Conservation (phyloP, 1,140 invertebrate genomes). For the Aphaenogaster ashmeadi region DNA sequence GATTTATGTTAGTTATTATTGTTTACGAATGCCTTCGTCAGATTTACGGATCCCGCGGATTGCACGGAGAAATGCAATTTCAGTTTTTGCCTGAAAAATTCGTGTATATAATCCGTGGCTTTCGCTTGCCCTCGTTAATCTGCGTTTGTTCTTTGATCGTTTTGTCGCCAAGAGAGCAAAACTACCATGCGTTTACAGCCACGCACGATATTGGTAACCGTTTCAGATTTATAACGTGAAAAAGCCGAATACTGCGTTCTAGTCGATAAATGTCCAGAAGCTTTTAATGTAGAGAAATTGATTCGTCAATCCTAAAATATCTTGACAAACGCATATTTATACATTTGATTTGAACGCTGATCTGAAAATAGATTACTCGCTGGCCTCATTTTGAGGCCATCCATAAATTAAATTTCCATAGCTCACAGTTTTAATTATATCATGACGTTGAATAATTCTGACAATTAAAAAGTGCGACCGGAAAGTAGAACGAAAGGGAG, state of each 20-base stretch:
- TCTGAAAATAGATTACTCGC: conserved; percentile 1
- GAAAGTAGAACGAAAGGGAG: conserved; percentile 27
- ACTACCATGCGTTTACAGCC: conserved; percentile 23
- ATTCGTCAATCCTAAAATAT: not conserved
- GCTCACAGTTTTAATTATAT: conserved; percentile 36
- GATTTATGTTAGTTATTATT: conserved; percentile 39
- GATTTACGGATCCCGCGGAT: conserved; percentile 25
- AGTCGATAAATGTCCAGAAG: not conserved
- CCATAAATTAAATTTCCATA: conserved; percentile 34
- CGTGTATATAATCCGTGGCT: not conserved
- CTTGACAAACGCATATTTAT: conserved; percentile 21
- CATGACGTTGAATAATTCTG: conserved; percentile 55
- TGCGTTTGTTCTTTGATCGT: conserved; percentile 43
- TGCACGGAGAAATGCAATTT: conserved; percentile 48
- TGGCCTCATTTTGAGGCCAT: not conserved
- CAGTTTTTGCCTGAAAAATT: conserved; percentile 53
- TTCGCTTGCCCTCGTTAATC: conserved; percentile 19
- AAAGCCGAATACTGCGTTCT: not conserved
- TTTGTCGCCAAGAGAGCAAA: conserved; percentile 25
- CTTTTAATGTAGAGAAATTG: conserved; percentile 8
- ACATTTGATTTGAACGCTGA: not conserved
- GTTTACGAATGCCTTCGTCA: conserved; percentile 35
- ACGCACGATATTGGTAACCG: too few species aligned
- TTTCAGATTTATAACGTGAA: conserved; percentile 30
- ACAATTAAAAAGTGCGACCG: conserved; percentile 41